Base-by-base conservation (phyloP, 2,797 vertebrate species). In the Rhynchonycteris naso region DNA sequence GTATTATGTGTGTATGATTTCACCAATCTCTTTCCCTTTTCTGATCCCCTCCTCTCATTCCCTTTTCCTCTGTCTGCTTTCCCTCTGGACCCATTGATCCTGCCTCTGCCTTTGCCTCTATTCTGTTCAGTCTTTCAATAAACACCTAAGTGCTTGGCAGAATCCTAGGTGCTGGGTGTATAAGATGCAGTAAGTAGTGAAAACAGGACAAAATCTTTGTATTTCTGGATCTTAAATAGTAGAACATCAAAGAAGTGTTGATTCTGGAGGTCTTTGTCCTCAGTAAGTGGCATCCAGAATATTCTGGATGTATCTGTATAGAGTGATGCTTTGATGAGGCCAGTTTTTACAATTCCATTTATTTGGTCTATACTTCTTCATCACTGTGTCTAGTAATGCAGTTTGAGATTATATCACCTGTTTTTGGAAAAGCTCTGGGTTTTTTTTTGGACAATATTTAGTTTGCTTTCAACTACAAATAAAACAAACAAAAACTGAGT, bases 391-490 rank as follows among this genome's bases (percentile, higher is more conserved):
- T 47, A 69, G 43, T 35, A 74, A 50, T 30, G 26, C 12, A 38
- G 16, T 58, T 85, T 58, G 72, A 30, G 19, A 65, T 38, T 33
- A 28, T 18, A 69, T 68, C 38, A 75, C 89, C 7, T 66, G 7
- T 50, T 68, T 28, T 8, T 5, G 11, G 24, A 26, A 93, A 33
- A 50, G 22, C 0, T 43, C 5, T 16, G 13, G 18, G 5, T 43
- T 91, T 14, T 16, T 90, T 88, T 93, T 71, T 65, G 35, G 83
- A 56, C 59, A 82, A 68, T 71, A 59, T 3, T 59, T 50, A 54
- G 26, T 90, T 95, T 71, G 19, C 21, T 95, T 88, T 92, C 22
- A 66, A 76, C 28, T 56, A 16, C 38, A 68, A 87, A 58, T 24
- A 65, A 86, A 78, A 63, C 18, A 18, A 86, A 35, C 12, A 76